Evolutionary conservation across 1,140 invertebrate species (phyloP).

Genomic region (Eumaeus atala): DNA sequence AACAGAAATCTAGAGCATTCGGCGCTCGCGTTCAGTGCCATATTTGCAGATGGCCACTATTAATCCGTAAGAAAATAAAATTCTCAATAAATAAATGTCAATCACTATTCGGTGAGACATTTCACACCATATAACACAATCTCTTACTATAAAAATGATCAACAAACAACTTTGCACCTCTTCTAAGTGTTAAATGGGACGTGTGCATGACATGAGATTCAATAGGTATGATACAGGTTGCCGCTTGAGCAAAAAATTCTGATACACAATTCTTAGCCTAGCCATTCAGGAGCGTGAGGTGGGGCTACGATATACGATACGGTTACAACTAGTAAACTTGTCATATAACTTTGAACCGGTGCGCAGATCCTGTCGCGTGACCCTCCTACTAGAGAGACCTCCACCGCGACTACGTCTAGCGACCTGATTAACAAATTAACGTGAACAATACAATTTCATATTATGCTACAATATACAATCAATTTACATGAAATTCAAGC

Average conservation of each 20-base stretch:
- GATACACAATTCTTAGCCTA: constrained; percentile 56
- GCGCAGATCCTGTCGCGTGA: constrained; percentile 40
- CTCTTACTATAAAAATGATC: constrained; percentile 72
- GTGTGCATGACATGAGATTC: constrained; percentile 70
- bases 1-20: constrained; percentile 27
- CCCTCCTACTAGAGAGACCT: constrained; percentile 36
- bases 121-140: constrained; percentile 71
- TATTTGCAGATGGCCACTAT: constrained; percentile 72
- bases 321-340: constrained; percentile 35
- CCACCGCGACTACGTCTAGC: constrained; percentile 55
- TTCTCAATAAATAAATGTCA: constrained; percentile 73
- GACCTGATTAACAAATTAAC: constrained; percentile 65
- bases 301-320: constrained; percentile 47
- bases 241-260: constrained; percentile 70
- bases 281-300: constrained; percentile 59
- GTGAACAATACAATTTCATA: constrained; percentile 56
- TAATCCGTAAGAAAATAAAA: constrained; percentile 72
- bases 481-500: constrained; percentile 65
- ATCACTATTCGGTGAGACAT: constrained; percentile 69
- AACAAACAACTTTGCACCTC: constrained; percentile 71
- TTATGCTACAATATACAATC: constrained; percentile 63
- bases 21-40: constrained; percentile 44
- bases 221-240: constrained; percentile 60
- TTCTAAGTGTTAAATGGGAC: constrained; percentile 50
- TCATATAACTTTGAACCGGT: constrained; percentile 35